Evolutionary conservation across 2,113 vertebrate species (phyloP), one percentile per base, ranked within the genome.

Genomic region (Alligator mississippiensis): DNA sequence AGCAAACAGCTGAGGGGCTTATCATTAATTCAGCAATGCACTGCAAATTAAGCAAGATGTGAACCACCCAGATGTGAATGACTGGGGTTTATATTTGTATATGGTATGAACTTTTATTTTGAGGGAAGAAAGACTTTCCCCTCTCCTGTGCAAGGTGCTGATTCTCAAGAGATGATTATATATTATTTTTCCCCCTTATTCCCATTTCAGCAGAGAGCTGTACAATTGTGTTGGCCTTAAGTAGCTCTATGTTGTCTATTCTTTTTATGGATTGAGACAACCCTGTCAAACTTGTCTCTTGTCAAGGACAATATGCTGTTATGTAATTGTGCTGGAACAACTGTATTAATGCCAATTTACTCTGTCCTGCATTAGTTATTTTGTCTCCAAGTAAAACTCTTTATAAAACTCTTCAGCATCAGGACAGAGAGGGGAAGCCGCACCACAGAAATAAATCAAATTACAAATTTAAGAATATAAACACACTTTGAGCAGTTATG

Each of bases 401-500:
- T 85, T 90, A 34, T 7, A 82, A 82, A 85, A 25, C 5, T 91
- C 27, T 79, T 74, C 8, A 12, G 8, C 28, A 76, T 21, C 83
- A 82, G 16, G 19, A 62, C 34, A 80, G 6, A 47, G 61, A 24
- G 60, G 6, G 25, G 8, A 59, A 82, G 88, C 61, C 34, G 10
- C 4, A 11, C 30, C 64, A 17, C 27, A 83, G 9, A 61, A 89
- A 38, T 80, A 90, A 90, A 68, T 11, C 16, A 87, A 93, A 90
- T 77, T 79, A 79, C 68, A 11, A 64, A 89, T 84, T 80, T 92
- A 72, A 85, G 22, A 89, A 83, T 63, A 81, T 24, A 57, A 61
- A 47, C 14, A 63, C 24, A 81, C 89, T 90, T 72, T 68, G 13
- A 88, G 60, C 55, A 86, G 66, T 95, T 90, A 90, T 54, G 59